Evolutionary conservation across 2,113 vertebrate genomes (phyloP), one percentile per base, ranked within the genome.

Genomic region (Sula dactylatra): DNA sequence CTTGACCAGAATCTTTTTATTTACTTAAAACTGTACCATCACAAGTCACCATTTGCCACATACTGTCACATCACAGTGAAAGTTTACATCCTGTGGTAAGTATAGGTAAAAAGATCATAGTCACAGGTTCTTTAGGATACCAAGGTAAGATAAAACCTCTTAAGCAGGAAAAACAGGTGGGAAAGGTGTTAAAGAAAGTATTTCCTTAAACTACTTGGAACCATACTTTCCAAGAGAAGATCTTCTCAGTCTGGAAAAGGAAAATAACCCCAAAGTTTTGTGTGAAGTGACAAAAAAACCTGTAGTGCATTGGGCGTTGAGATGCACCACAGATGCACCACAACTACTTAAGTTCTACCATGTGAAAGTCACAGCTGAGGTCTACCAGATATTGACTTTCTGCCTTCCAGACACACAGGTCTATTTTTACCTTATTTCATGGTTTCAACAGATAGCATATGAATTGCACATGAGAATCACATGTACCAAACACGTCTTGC

Each of bases 321-420:
- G 90, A 94, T 70, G 82, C 54, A 95, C 70, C 92, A 94, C 61
- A 96, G 93, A 82, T 87, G 13, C 22, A 74, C 29, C 49, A 38
- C 49, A 65, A 32, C 47, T 91, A 47, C 73, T 96, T 90, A 94
- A 95, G 71, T 61, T 95, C 61, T 72, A 64, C n/a, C 4, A 45
- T 54, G 77, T 96, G 93, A 96, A 97, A 97, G 89, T 90, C 96
- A 88, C 84, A 94, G 8, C 38, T 77, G 93, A 87, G 78, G 24
- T 82, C 97, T 96, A 84, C 65, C 93, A 93, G 81, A 56, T 56
- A 87, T 8, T 61, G 91, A 73, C 11, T 76, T 85, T 80, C 77
- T 90, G 85, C 80, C 71, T 94, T 92, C 88, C 97, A 96, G 72
- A 91, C 55, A 86, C 83, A 91, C 31, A 55, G 61, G 84, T 84